Conservation (phyloP, 2,888 invertebrate species). For the Diloba caeruleocephala region DNA sequence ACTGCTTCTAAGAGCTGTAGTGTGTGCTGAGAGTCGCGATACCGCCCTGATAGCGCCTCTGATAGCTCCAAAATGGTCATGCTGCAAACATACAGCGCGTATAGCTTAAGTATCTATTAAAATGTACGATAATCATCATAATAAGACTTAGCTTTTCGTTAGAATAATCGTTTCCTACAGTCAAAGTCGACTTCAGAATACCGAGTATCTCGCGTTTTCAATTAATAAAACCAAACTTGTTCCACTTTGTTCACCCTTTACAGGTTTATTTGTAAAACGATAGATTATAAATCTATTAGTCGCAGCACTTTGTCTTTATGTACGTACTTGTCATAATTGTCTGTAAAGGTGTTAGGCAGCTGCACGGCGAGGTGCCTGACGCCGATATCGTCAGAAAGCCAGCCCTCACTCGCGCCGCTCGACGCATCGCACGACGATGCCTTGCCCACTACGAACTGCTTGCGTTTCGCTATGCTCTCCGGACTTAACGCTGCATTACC, state of each 20-base stretch:
- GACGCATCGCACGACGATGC: slow-evolving; percentile 68
- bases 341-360: slow-evolving; percentile 66
- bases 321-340: slow-evolving; percentile 67
- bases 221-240: too few species aligned
- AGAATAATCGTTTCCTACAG: too few species aligned
- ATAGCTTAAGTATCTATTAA: too few species aligned
- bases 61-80: slow-evolving; percentile 77
- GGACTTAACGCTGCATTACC: slow-evolving; percentile 63
- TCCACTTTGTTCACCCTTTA: too few species aligned
- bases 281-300: too few species aligned
- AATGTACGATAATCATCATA: too few species aligned
- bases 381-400: slow-evolving; percentile 63
- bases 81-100: slow-evolving; percentile 49
- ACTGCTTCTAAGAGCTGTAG: slow-evolving; percentile 76
- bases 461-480: slow-evolving; percentile 61
- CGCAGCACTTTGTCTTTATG: too few species aligned
- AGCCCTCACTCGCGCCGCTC: slow-evolving; percentile 24
- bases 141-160: too few species aligned
- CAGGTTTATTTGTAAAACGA: too few species aligned
- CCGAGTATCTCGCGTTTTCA: too few species aligned
- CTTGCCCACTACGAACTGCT: slow-evolving; percentile 61
- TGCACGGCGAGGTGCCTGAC: slow-evolving; percentile 77
- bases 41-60: slow-evolving; percentile 70
- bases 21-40: slow-evolving; percentile 61
- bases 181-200: too few species aligned